Conservation (phyloP, 2,888 invertebrate genomes). For the Oscheius myriophilus region DNA sequence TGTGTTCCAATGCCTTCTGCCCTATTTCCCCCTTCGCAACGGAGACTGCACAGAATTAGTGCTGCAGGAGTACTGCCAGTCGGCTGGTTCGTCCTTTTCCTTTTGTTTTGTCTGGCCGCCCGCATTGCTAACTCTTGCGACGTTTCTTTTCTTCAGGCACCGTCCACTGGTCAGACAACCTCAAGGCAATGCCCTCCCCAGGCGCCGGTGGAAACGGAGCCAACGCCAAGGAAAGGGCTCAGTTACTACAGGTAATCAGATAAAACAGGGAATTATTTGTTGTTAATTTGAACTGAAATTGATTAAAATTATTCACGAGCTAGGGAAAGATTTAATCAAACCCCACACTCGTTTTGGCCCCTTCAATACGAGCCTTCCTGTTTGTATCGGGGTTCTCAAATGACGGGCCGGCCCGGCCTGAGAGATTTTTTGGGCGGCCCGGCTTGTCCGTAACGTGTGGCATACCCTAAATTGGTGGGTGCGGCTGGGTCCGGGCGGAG, state of each 20-base stretch:
- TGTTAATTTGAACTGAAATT: constrained; percentile 1
- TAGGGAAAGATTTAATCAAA: too few species aligned
- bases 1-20: constrained; percentile 67
- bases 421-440: too few species aligned
- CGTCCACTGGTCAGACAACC: constrained; percentile 44
- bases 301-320: neutral
- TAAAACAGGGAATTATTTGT: too few species aligned
- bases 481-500: too few species aligned
- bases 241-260: constrained; percentile 60
- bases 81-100: constrained; percentile 35
- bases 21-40: constrained; percentile 64
- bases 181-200: constrained; percentile 23
- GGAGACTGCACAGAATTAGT: constrained; percentile 58
- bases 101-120: neutral
- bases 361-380: too few species aligned
- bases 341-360: too few species aligned
- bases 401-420: too few species aligned
- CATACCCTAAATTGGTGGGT: too few species aligned
- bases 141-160: constrained; percentile 32
- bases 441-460: too few species aligned
- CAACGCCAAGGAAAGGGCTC: constrained; percentile 60
- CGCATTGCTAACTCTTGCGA: neutral
- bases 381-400: too few species aligned
- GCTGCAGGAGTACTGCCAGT: constrained; percentile 60
- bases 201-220: constrained; percentile 20